phyloP scores from a whole-genome alignment of 2,888 invertebrate genomes.

The Falcaria lacertinaria region DNA sequence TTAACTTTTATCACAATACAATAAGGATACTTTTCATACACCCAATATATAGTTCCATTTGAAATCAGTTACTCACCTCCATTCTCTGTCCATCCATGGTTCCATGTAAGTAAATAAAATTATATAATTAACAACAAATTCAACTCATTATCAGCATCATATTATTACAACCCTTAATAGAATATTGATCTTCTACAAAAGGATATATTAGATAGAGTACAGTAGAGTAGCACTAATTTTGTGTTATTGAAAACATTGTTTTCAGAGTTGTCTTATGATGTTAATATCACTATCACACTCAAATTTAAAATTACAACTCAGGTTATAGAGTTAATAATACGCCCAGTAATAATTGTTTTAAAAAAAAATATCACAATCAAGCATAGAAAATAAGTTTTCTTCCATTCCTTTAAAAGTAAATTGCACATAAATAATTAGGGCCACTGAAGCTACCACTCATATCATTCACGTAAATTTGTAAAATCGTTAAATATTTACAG shows the following conservation, averaged over 20 bases:
- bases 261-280: no score
- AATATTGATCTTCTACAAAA: no score
- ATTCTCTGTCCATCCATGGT: constrained; percentile 66
- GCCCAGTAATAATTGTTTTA: not conserved
- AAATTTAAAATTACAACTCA: not conserved
- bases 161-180: constrained; percentile 24
- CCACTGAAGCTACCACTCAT: no score
- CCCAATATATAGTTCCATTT: constrained; percentile 19
- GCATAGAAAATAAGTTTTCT: no score
- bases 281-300: not conserved
- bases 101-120: constrained; percentile 71
- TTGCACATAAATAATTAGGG: no score
- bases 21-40: constrained; percentile 8
- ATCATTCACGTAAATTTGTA: no score
- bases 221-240: no score
- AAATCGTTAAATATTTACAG: no score
- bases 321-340: not conserved
- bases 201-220: no score
- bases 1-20: not conserved
- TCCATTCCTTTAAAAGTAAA: no score
- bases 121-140: constrained; percentile 39
- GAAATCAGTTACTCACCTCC: constrained; percentile 60
- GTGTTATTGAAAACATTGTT: no score
- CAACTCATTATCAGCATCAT: constrained; percentile 21
- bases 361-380: no score